Evolutionary conservation across 2,888 invertebrate genomes (phyloP).

Genomic region (Merodon equestris): DNA sequence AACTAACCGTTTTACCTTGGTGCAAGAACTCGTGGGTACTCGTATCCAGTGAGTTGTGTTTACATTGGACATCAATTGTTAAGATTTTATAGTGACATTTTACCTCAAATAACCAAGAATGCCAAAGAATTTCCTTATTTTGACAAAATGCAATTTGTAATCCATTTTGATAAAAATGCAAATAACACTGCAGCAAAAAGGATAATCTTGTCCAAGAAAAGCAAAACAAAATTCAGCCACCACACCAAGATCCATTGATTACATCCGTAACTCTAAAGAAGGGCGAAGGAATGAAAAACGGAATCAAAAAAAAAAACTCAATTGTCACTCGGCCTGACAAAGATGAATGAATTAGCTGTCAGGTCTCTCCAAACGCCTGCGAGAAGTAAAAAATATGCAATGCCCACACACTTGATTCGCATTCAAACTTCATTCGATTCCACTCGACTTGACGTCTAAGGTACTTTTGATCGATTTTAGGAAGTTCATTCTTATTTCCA

Average conservation of each 20-base stretch:
- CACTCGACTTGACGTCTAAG: constrained; percentile 16
- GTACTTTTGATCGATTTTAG: constrained; percentile 62
- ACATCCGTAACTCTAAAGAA: constrained; percentile 23
- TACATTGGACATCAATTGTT: too few relatives aligned
- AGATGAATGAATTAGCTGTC: constrained; percentile 68
- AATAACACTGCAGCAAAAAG: too few relatives aligned
- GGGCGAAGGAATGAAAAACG: not conserved
- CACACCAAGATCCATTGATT: constrained; percentile 49
- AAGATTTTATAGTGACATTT: too few relatives aligned
- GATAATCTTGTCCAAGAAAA: too few relatives aligned
- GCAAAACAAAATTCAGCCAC: too few relatives aligned
- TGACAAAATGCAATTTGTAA: too few relatives aligned
- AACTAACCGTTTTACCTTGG: too few relatives aligned
- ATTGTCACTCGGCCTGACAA: constrained; percentile 66
- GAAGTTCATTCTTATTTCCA: constrained; percentile 62
- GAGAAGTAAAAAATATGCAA: constrained; percentile 39
- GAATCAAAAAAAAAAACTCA: constrained; percentile 1
- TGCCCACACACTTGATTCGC: constrained; percentile 31
- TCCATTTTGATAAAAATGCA: too few relatives aligned
- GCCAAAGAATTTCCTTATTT: too few relatives aligned
- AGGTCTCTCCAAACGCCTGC: constrained; percentile 51
- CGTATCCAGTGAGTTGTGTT: too few relatives aligned
- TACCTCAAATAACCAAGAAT: not conserved
- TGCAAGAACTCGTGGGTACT: too few relatives aligned
- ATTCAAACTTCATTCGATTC: not conserved